Conservation (phyloP, 2,113 vertebrate species). For the Phrynocephalus versicolor region DNA sequence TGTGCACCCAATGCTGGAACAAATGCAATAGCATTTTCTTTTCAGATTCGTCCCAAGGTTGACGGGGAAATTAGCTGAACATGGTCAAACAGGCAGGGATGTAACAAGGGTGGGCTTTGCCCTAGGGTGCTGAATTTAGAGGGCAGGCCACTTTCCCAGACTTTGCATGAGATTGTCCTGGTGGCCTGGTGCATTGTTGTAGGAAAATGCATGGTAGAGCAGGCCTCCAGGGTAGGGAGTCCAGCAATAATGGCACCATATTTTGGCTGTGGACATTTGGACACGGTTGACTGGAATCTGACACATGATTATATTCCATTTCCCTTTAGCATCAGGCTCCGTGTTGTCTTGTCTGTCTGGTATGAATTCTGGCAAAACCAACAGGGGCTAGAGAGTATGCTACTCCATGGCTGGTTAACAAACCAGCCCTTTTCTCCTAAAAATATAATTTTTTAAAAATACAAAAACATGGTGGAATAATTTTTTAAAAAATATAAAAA, state of each 20-base stretch:
- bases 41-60: rapidly evolving
- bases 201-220: not conserved
- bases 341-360: not conserved
- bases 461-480: too few species aligned
- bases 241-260: not conserved
- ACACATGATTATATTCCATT: not conserved
- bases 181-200: not conserved
- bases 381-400: not conserved
- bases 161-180: too few species aligned
- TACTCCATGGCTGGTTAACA: not conserved
- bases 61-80: rapidly evolving
- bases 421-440: too few species aligned
- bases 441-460: too few species aligned
- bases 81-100: rapidly evolving
- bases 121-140: too few species aligned
- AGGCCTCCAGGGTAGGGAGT: not conserved
- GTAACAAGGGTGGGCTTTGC: not conserved
- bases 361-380: not conserved
- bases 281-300: not conserved
- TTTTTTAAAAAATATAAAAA: too few species aligned
- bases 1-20: not conserved
- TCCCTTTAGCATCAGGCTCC: not conserved
- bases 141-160: too few species aligned
- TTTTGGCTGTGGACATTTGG: not conserved
- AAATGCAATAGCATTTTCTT: not conserved